phyloP scores from a whole-genome alignment of 2,113 vertebrate species.

The Percopsis transmontana region DNA sequence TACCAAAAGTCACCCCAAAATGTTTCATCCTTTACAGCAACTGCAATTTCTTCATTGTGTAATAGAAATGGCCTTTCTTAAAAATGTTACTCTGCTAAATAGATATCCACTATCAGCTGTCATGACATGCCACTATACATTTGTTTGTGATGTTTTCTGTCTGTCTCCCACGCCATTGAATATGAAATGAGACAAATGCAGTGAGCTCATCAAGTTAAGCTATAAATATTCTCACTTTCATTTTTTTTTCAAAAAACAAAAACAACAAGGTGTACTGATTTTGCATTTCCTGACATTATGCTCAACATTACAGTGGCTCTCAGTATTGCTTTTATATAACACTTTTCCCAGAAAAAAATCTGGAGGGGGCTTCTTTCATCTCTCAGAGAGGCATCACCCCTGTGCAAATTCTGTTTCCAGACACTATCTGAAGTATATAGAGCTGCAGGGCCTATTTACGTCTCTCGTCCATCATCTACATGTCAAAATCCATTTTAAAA shows the following conservation, averaged over 20 bases:
- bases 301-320: slow-evolving; percentile 12
- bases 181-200: not conserved
- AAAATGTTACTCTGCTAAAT: not conserved
- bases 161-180: not conserved
- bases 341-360: slow-evolving; percentile 20
- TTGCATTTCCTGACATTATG: slow-evolving; percentile 21
- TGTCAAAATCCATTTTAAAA: slow-evolving; percentile 53
- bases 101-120: slow-evolving; percentile 2
- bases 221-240: not conserved
- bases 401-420: slow-evolving; percentile 23
- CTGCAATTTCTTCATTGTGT: not conserved
- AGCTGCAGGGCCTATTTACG: slow-evolving; percentile 33
- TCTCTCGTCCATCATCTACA: slow-evolving; percentile 41
- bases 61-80: not conserved
- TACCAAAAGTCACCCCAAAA: not conserved
- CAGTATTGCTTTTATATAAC: slow-evolving; percentile 10
- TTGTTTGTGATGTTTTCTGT: slow-evolving; percentile 8
- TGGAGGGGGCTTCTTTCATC: slow-evolving; percentile 28
- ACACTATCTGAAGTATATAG: slow-evolving; percentile 24
- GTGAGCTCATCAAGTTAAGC: not conserved
- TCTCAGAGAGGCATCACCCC: slow-evolving; percentile 13
- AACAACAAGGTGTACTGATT: not conserved
- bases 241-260: slow-evolving; percentile 6
- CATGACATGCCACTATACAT: not conserved
- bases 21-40: not conserved